Evolutionary conservation across 2,113 vertebrate genomes (phyloP), one percentile per base, ranked within the genome.

Genomic region (Hepsetus odoe): DNA sequence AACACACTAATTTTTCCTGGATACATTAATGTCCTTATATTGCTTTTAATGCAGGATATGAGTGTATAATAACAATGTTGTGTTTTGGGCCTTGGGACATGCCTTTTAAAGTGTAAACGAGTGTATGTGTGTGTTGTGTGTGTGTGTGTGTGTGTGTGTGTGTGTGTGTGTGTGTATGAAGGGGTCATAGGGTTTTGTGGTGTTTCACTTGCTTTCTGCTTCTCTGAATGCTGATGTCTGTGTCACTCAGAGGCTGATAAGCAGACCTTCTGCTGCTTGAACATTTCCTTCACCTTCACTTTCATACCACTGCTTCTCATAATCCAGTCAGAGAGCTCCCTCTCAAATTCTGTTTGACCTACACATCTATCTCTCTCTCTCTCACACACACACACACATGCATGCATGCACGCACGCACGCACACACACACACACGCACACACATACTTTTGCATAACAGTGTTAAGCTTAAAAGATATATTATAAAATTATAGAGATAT

Each of bases 101-200:
- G 0, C 20, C 32, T 35, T 65, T 38, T 33, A 65, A 38, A 33
- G 22, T 71, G 20, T 70, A 61, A 33, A 42, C 72, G 38, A 30
- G 16, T n/a, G n/a, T n/a, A n/a, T n/a, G n/a, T n/a, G n/a, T n/a
- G n/a, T n/a, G n/a, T n/a, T 71, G 28, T 74, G 49, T 26, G 35
- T 44, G 18, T 38, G 55, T 70, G 38, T 38, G 70, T 18, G 64
- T 18, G 32, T 61, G 59, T 49, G 58, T 32, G 24, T 53, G 26
- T 35, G 64, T 53, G 55, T 71, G 28, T 74, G 49, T 26, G 35
- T 44, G 18, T 38, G 55, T 18, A 20, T 10, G 28, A 55, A 24
- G 44, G 70, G 79, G 68, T 82, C 72, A 73, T 53, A 71, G 75
- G 70, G 24, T 80, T 70, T 75, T 85, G 80, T 79, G 68, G 86